Conservation (phyloP, 1,140 invertebrate species). For the Drosophila nannoptera region DNA sequence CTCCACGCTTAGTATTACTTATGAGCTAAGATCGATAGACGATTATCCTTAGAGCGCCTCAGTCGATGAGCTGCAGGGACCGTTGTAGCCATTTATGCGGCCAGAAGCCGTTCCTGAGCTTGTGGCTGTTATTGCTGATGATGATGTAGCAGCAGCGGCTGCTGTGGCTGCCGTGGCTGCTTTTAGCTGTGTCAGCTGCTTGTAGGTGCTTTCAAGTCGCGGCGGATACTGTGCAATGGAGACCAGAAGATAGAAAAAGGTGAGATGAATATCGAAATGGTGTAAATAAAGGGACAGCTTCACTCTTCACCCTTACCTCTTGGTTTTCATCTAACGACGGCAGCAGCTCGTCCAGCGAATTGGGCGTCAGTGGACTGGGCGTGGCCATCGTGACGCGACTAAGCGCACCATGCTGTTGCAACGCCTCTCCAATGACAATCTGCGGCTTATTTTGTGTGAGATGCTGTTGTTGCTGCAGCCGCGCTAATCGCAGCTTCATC, state of each 20-base stretch:
- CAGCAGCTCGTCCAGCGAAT: conserved; percentile 88
- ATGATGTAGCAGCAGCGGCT: background rate
- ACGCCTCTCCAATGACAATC: conserved; percentile 75
- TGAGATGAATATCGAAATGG: background rate
- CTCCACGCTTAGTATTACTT: conserved; percentile 8
- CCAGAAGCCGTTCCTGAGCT: conserved; percentile 26
- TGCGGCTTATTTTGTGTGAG: conserved; percentile 75
- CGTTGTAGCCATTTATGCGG: conserved; percentile 62
- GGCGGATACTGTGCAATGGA: conserved; percentile 59
- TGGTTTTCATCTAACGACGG: conserved; percentile 87
- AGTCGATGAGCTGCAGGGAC: conserved; percentile 76
- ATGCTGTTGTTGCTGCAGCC: conserved; percentile 80
- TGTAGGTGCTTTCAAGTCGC: conserved; percentile 58
- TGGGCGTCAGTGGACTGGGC: conserved; percentile 86
- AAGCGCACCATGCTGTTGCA: conserved; percentile 61
- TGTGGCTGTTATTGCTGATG: conserved; percentile 11
- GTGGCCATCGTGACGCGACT: conserved; percentile 80
- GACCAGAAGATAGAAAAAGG: background rate
- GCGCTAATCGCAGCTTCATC: conserved; percentile 85
- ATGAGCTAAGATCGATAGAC: conserved; percentile 20
- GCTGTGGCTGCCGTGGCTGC: conserved; percentile 17
- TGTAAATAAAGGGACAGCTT: no score
- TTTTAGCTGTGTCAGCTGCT: conserved; percentile 57
- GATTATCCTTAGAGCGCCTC: conserved; percentile 66
- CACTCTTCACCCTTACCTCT: conserved; percentile 81